Evolutionary conservation across 2,888 invertebrate species (phyloP).

Genomic region (Branchipolynoe longqiensis): DNA sequence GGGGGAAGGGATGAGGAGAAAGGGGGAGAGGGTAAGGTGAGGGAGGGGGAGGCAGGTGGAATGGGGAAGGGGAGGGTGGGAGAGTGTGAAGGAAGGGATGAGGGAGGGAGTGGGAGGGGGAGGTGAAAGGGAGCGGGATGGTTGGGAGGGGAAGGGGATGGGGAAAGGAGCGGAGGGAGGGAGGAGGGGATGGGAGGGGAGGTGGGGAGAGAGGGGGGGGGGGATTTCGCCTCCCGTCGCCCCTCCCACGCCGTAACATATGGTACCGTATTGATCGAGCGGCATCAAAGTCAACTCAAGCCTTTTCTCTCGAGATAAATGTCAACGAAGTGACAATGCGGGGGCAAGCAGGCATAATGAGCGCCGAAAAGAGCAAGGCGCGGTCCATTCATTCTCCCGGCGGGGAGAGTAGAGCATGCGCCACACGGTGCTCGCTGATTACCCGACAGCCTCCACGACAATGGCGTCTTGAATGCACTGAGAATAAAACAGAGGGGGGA

Average conservation of each 20-base stretch:
- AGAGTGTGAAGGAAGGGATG: background rate
- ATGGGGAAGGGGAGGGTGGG: too few relatives aligned
- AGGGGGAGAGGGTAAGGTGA: too few relatives aligned
- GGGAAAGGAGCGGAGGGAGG: background rate
- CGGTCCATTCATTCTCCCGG: too few relatives aligned
- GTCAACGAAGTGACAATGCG: slow-evolving; percentile 20
- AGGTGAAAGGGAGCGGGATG: too few relatives aligned
- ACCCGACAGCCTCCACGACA: too few relatives aligned
- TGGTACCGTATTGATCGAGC: background rate
- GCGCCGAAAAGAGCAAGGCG: background rate
- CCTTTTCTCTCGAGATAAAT: background rate
- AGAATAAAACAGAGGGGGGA: too few relatives aligned
- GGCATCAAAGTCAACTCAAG: slow-evolving; percentile 35
- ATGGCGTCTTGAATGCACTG: too few relatives aligned
- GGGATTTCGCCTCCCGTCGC: background rate
- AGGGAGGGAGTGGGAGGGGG: too few relatives aligned
- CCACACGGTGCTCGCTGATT: too few relatives aligned
- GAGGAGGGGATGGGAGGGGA: background rate
- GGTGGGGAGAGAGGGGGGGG: background rate
- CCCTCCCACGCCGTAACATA: background rate
- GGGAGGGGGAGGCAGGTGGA: too few relatives aligned
- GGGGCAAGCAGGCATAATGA: background rate
- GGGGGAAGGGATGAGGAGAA: too few relatives aligned
- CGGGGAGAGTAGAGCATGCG: too few relatives aligned
- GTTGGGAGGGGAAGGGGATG: background rate